Evolutionary conservation across 92 coral and sea anemone species (phyloP), one percentile per base, ranked within the genome.

Genomic region (Umimayanthus chanpuru): DNA sequence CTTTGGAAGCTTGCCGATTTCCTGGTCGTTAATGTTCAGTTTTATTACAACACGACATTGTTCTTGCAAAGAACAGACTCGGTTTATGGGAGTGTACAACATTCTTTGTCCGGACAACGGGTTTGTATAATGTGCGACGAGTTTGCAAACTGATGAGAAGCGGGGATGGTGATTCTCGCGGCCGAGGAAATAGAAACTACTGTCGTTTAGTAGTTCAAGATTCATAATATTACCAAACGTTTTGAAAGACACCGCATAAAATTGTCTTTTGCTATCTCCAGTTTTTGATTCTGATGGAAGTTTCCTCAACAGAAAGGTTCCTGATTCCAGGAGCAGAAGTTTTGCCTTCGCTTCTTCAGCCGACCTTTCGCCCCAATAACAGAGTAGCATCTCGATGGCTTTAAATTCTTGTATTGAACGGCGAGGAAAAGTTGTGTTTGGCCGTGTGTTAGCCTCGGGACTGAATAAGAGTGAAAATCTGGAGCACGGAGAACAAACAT

Each of bases 321-420:
- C 86, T 32, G 86, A 66, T 41, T 41, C 23, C 4, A 23, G 38
- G 9, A 41, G 72, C 14, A 66, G 9, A 25, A 82, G 86, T 82
- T 67, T 82, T 11, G 38, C 21, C 5, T 14, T 67, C 4, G 86
- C 38, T 28, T 82, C 77, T 47, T 65, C 64, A 14, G 49, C 76
- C n/a, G 86, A 43, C 86, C 67, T 82, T 41, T 67, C 77, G 4
- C 87, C 78, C 87, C 87, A 83, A 21, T 70, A 47, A 11, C 50
- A 47, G 2, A 47, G 50, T 11, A 47, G 1, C 50, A 47, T 47
- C 0, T 47, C 50, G 8, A 68, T 47, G 25, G 18, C 10, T 40
- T 70, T 47, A 18, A 26, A 5, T 26, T 68, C 25, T 12, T 23
- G 55, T 6, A 29, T 20, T 30, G 61, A 73, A 32, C 68, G 68